Evolutionary conservation across 2,797 vertebrate genomes (phyloP).

Genomic region (Acipenser ruthenus): DNA sequence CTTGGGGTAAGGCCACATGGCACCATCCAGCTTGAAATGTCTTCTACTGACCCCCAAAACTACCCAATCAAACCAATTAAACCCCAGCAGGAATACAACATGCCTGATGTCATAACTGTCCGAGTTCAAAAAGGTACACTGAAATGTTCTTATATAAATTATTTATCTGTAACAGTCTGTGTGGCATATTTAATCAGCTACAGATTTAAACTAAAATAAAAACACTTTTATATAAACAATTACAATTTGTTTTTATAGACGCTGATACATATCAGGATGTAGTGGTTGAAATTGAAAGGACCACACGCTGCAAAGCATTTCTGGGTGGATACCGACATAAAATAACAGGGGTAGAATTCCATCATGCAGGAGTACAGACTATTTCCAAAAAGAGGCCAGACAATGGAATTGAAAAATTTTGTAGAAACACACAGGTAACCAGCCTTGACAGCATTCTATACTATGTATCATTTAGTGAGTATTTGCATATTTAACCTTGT

Average conservation of each 20-base stretch:
- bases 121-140: conserved; percentile 60
- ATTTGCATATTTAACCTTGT: too few species aligned
- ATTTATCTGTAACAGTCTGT: too few species aligned
- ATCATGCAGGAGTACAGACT: conserved; percentile 81
- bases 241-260: conserved; percentile 34
- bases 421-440: conserved; percentile 76
- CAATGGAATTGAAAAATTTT: conserved; percentile 50
- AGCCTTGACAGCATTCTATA: not conserved
- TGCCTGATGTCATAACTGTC: conserved; percentile 73
- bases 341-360: conserved; percentile 67
- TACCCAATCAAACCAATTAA: conserved; percentile 54
- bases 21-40: conserved; percentile 61
- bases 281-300: conserved; percentile 70
- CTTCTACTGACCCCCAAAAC: conserved; percentile 42
- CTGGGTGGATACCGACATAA: conserved; percentile 80
- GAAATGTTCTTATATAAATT: too few species aligned
- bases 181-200: too few species aligned
- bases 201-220: too few species aligned
- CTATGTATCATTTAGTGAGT: too few species aligned
- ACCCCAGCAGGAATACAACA: conserved; percentile 49
- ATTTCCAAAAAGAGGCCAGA: conserved; percentile 50
- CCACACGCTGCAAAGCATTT: conserved; percentile 66
- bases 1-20: conserved; percentile 57
- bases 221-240: not conserved
- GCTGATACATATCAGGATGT: conserved; percentile 53